Percentiles rank a stretch among this genome's conserved stretches.
Evolutionary conservation across 2,888 invertebrate genomes (phyloP).

Genomic region (Eupithecia dodoneata): DNA sequence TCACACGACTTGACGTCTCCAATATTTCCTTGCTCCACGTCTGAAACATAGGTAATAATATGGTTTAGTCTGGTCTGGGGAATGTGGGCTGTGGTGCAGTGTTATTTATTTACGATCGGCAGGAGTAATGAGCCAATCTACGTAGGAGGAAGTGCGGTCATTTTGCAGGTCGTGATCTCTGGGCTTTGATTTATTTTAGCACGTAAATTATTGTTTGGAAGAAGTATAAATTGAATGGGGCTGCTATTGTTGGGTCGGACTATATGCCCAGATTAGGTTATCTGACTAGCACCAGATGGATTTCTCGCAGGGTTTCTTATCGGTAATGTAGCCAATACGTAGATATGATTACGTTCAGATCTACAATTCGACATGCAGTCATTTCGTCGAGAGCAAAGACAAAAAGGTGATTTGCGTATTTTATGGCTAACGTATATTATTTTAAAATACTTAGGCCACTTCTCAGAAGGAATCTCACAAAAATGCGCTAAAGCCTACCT

Average conservation of each 20-base stretch:
- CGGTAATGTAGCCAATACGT: no score
- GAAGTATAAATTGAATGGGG: not conserved
- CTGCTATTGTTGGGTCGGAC: not conserved
- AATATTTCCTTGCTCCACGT: not conserved
- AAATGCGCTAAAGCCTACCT: not conserved
- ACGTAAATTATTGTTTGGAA: slow-evolving; percentile 6
- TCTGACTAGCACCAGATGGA: no score
- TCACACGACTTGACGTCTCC: not conserved
- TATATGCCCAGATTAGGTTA: not conserved
- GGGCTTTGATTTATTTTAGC: slow-evolving; percentile 26
- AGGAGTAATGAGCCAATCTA: slow-evolving; percentile 38
- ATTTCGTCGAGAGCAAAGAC: not conserved
- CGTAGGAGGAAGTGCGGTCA: slow-evolving; percentile 34
- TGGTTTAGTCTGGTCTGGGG: slow-evolving; percentile 26
- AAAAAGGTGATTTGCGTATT: not conserved
- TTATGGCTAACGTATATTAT: not conserved
- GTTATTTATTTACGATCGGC: slow-evolving; percentile 38
- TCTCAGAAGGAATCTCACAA: not conserved
- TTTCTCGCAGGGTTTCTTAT: no score
- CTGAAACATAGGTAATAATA: slow-evolving; percentile 31
- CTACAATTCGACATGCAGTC: no score
- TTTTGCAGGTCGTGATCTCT: slow-evolving; percentile 34
- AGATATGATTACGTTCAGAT: not conserved
- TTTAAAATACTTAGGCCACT: not conserved
- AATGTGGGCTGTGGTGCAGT: slow-evolving; percentile 33